phyloP scores from a whole-genome alignment of 2,888 invertebrate species.

The Brenthis ino region DNA sequence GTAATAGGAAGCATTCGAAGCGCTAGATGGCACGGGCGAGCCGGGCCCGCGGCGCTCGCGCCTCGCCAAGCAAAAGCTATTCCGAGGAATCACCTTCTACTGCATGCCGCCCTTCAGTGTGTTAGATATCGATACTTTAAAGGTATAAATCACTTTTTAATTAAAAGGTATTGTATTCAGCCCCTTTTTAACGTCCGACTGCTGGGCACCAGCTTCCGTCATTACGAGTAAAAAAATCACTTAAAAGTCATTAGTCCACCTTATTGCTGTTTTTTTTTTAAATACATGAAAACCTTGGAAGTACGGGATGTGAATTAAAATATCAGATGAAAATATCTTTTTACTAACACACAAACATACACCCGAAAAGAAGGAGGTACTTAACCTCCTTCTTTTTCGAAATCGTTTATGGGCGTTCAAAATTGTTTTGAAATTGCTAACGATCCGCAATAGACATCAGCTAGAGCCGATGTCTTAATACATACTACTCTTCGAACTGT shows the following conservation, averaged over 20 bases:
- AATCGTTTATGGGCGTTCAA: too few relatives aligned
- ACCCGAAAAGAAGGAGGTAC: too few relatives aligned
- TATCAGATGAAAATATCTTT: too few relatives aligned
- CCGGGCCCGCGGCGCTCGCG: conserved; percentile 79
- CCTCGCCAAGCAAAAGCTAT: conserved; percentile 59
- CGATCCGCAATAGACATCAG: too few relatives aligned
- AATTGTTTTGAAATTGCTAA: too few relatives aligned
- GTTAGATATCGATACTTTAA: conserved; percentile 58
- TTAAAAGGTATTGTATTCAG: not conserved
- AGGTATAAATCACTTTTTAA: conserved; percentile 48
- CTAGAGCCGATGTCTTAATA: too few relatives aligned
- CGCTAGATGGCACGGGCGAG: conserved; percentile 75
- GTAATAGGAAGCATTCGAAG: conserved; percentile 76
- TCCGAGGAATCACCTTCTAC: conserved; percentile 77
- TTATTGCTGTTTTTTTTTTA: not conserved
- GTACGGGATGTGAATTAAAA: too few relatives aligned
- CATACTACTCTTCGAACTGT: too few relatives aligned
- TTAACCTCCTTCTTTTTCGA: too few relatives aligned
- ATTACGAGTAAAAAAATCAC: not conserved
- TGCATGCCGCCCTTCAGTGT: conserved; percentile 76
- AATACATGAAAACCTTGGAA: not conserved
- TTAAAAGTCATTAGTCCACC: not conserved
- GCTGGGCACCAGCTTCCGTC: too few relatives aligned
- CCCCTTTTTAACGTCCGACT: too few relatives aligned
- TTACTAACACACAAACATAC: too few relatives aligned